Conservation (phyloP, 2,797 vertebrate species). For the Dicrostonyx torquatus region DNA sequence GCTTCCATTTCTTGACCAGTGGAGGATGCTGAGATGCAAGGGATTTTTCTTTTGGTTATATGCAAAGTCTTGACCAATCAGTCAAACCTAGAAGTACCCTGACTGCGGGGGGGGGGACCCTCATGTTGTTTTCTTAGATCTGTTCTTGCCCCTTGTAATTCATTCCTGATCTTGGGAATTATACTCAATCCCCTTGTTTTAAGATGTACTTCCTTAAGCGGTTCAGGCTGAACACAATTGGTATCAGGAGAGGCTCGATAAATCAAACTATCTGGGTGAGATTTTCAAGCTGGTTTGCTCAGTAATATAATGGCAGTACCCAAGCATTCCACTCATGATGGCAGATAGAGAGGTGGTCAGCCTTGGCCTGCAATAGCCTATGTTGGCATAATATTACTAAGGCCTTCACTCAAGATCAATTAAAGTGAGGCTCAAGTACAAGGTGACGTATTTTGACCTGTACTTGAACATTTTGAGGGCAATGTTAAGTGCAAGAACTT, state of each 20-base stretch:
- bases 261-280: neutral
- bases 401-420: neutral
- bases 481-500: neutral
- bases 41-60: neutral
- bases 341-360: neutral
- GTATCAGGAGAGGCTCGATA: neutral
- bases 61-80: neutral
- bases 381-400: neutral
- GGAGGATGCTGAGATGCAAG: neutral
- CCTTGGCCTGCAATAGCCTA: neutral
- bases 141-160: neutral
- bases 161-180: neutral
- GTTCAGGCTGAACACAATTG: neutral
- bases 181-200: neutral
- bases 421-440: neutral
- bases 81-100: neutral
- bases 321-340: neutral
- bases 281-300: neutral
- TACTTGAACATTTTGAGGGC: neutral
- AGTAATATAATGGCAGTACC: neutral
- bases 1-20: neutral
- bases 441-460: neutral
- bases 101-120: no score
- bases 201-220: neutral
- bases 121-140: neutral